Evolutionary conservation across 2,113 vertebrate genomes (phyloP).

Genomic region (Sinocyclocheilus maitianheensis): DNA sequence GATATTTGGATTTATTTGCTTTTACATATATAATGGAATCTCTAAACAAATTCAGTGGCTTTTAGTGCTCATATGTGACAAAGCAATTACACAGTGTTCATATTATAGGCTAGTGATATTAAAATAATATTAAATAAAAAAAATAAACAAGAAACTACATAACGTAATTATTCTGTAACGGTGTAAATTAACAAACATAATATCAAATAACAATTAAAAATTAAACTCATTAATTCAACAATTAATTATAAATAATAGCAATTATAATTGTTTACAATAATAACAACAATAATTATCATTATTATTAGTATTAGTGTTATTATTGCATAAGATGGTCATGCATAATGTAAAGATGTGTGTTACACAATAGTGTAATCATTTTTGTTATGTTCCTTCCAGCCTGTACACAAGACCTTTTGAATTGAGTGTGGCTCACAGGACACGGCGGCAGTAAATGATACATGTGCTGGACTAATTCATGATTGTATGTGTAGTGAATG

Average conservation of each 20-base stretch:
- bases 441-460: conserved; percentile 44
- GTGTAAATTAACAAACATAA: too few species aligned
- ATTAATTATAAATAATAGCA: neutral
- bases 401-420: conserved; percentile 32
- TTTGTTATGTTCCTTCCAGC: conserved; percentile 11
- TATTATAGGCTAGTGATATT: too few species aligned
- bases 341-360: neutral
- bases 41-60: neutral
- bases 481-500: conserved; percentile 56
- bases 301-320: neutral
- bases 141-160: neutral
- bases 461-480: conserved; percentile 49
- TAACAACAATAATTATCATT: neutral
- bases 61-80: neutral
- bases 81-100: neutral
- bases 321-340: neutral
- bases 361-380: neutral
- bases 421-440: conserved; percentile 11
- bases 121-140: neutral
- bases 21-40: neutral
- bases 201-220: neutral
- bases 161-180: neutral
- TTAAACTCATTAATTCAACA: too few species aligned
- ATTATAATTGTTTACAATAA: neutral
- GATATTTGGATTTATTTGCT: neutral